Conservation (phyloP, 2,797 vertebrate species). For the Antrozous pallidus region DNA sequence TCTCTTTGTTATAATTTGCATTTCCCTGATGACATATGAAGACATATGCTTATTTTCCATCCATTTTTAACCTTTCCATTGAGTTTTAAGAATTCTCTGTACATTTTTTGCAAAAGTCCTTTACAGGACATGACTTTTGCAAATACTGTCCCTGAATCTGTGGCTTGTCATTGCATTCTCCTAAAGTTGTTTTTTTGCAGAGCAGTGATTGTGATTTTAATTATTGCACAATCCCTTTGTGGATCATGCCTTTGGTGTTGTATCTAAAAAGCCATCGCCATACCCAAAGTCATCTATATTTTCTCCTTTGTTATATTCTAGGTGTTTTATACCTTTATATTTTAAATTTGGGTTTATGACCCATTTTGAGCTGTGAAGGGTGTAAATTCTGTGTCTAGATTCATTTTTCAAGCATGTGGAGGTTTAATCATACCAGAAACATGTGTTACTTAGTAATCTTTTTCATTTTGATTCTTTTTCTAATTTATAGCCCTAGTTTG, state of each 20-base stretch:
- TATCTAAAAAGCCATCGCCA: background rate
- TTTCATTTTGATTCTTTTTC: background rate
- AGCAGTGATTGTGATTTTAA: background rate
- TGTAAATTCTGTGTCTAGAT: background rate
- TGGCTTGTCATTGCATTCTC: background rate
- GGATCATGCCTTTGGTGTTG: background rate
- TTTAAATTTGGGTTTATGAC: background rate
- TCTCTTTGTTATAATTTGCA: background rate
- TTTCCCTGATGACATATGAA: background rate
- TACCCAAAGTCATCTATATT: background rate
- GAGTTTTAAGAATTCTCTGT: background rate
- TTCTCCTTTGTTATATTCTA: background rate
- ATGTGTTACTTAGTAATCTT: background rate
- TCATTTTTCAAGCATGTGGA: background rate
- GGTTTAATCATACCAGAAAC: background rate
- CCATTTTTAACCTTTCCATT: background rate
- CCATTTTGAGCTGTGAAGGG: background rate
- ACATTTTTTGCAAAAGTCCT: background rate
- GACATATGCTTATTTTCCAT: background rate
- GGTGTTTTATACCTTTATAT: background rate
- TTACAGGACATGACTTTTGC: background rate
- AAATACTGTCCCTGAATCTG: background rate
- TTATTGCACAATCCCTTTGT: background rate
- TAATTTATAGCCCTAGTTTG: background rate
- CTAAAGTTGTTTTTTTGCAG: background rate